These are phyloP conservation scores for Drosophila varians DNA, from an alignment of 1,140 invertebrate species.

Conservation along the genomic window DNA sequence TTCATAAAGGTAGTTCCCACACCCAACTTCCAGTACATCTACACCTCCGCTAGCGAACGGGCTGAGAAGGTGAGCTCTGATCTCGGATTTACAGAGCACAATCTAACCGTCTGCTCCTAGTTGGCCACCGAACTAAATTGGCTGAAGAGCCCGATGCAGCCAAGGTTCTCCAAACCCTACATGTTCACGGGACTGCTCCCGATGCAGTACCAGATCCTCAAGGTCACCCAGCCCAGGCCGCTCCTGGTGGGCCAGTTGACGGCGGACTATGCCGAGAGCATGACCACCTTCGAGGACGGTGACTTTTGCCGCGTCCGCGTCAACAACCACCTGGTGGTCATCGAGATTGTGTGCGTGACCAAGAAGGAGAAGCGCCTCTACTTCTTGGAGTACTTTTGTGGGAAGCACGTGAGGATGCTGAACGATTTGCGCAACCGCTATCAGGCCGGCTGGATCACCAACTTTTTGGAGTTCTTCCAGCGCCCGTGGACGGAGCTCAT, in stretches of 20 bases:
- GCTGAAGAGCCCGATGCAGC: slow-evolving; percentile 5
- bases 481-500: slow-evolving; percentile 61
- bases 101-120: neutral
- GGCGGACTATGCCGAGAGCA: slow-evolving; percentile 16
- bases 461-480: slow-evolving; percentile 51
- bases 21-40: slow-evolving; percentile 44
- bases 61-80: slow-evolving; percentile 43
- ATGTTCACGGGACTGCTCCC: slow-evolving; percentile 42
- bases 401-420: slow-evolving; percentile 48
- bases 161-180: slow-evolving; percentile 20
- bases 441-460: slow-evolving; percentile 24
- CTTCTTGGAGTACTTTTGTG: slow-evolving; percentile 59
- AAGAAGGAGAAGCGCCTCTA: slow-evolving; percentile 31
- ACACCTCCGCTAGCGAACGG: slow-evolving; percentile 33
- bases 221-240: slow-evolving; percentile 47
- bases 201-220: slow-evolving; percentile 34
- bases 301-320: slow-evolving; percentile 56
- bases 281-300: slow-evolving; percentile 40
- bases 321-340: slow-evolving; percentile 7
- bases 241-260: slow-evolving; percentile 30
- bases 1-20: slow-evolving; percentile 1
- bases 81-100: neutral
- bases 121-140: slow-evolving; percentile 16
- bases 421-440: slow-evolving; percentile 52
- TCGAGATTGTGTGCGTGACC: slow-evolving; percentile 53